These are phyloP conservation scores for Indicator maculatus DNA, from an alignment of 2,113 vertebrate genomes.

Conservation along the genomic window DNA sequence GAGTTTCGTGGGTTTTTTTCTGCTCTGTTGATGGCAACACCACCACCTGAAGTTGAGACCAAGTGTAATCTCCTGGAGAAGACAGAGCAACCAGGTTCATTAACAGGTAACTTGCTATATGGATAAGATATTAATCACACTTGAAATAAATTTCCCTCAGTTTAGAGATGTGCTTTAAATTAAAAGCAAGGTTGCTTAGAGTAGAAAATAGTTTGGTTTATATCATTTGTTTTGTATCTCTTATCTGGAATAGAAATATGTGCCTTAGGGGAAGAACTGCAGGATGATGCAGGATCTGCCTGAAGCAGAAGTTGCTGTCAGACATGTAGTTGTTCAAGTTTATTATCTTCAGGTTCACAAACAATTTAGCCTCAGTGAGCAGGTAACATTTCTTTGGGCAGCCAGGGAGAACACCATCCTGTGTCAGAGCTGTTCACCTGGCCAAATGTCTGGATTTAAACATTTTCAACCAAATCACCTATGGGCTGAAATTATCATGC, in stretches of 20 bases:
- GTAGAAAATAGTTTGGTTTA: neutral
- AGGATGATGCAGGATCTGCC: neutral
- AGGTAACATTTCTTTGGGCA: neutral
- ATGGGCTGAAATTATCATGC: accelerated
- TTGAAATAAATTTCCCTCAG: neutral
- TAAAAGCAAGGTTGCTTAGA: neutral
- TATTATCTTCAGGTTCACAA: neutral
- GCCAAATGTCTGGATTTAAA: neutral
- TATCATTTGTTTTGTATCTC: neutral
- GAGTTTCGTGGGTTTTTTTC: neutral
- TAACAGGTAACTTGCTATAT: neutral
- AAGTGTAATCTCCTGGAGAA: neutral
- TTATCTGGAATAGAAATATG: neutral
- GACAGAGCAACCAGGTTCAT: neutral
- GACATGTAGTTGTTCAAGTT: neutral
- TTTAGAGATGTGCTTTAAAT: neutral
- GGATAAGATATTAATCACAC: neutral
- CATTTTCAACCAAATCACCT: neutral
- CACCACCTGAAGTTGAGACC: neutral
- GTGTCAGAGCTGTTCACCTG: neutral
- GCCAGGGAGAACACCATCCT: accelerated
- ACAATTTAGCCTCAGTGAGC: neutral
- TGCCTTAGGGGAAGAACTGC: neutral
- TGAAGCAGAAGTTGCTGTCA: neutral
- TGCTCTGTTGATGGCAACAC: neutral